Evolutionary conservation across 1,140 invertebrate genomes (phyloP), one percentile per base, ranked within the genome.

Genomic region (Cydia strobilella): DNA sequence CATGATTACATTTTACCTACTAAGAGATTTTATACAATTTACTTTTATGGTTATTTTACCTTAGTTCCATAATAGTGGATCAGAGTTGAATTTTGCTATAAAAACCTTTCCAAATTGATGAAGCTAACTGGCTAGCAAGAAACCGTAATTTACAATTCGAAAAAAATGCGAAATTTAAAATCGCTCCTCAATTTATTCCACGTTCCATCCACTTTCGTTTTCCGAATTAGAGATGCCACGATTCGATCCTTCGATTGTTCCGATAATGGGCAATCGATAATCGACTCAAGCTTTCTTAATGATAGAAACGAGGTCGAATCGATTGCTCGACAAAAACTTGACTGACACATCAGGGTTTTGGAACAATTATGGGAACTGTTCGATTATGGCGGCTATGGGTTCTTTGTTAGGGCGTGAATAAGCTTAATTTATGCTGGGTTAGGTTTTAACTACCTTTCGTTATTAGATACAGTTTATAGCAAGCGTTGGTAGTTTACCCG

Each of bases 211-310:
- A 69, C 65, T 69, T 69, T 69, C 65, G 18, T 35, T 69, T 69
- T 69, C 31, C 31, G 65, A 20, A 69, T 35, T 42, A 35, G 31
- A 69, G 65, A 69, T 69, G 31, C 65, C 65, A 69, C 65, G 65
- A 69, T 69, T 69, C 65, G 65, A 35, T 69, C 65, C 65, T 69
- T 69, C 65, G 65, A 69, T 69, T 69, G 35, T 39, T 39, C 39
- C 35, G 15, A 39, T 39, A 42, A 69, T 69, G 27, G 20, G 62
- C 25, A 25, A 63, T 66, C 63, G 63, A 66, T 39, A n/a, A 69
- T 39, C 63, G 63, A 66, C n/a, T 69, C 63, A 3, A n/a, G 42
- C 65, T 69, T 42, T 69, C 65, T 69, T 69, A 69, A 69, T 39
- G n/a, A 69, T 35, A 27, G 25, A 39, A 69, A 42, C 31, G 65